Evolutionary conservation across 2,113 vertebrate species (phyloP), one percentile per base, ranked within the genome.

Genomic region (Cathartes aura): DNA sequence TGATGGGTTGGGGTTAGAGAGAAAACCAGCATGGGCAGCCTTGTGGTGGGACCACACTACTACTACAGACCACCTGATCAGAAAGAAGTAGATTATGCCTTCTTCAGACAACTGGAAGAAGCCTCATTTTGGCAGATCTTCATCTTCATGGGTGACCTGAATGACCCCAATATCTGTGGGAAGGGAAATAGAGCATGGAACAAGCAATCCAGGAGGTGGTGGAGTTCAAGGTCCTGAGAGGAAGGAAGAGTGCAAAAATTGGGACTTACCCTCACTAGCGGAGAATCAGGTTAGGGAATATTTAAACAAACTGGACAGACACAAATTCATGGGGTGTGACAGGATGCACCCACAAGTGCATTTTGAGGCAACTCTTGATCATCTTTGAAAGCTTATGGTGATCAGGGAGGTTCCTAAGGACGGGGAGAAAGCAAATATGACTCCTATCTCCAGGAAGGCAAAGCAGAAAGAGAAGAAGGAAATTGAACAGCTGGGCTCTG

Each of bases 391-490:
- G 24, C 10, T 71, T 18, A 24, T 4, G 2, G 15, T 68, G 32
- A 63, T 52, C 9, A 58, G 2, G 26, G 32, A 38, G 4, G 9
- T 34, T 82, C n/a, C 43, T 64, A 55, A 59, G 13, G 15, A n/a
- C n/a, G 36, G 7, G 5, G 7, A 79, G 26, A 70, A 88, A 74
- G 29, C 4, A 81, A 66, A 6, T 34, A 42, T 18, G 9, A 21
- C 5, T 40, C 14, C 5, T 62, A 9, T 56, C 11, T n/a, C 15
- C 11, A 67, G 47, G 14, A 70, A 47, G 0, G 0, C 66, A 71
- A 90, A 90, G 12, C 20, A 56, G 5, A 11, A 85, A 73, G 24
- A 34, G 8, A 76, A 70, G 29, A 40, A 63, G 4, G 42, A 64
- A n/a, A 13, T 10, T 12, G 19, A 64, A 78, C 6, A 78, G 1